Base-by-base conservation (phyloP, 2,797 vertebrate species). In the Threskiornis aethiopicus region DNA sequence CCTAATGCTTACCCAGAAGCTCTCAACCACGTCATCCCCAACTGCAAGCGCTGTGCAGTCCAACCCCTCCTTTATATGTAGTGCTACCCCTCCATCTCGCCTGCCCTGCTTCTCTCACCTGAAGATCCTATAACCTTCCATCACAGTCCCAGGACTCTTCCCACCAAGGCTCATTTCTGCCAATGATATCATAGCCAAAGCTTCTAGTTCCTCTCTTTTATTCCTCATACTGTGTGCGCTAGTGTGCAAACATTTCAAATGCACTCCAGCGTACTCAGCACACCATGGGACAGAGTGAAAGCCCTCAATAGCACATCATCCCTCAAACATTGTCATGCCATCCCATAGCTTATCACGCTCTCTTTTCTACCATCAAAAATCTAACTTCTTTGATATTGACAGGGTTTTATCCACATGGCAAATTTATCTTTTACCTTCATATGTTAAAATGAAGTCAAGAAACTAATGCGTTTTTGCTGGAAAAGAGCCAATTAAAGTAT, bases 401-500 rank as follows among this genome's bases (percentile, higher is more conserved):
- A 71, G 10, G 24, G 16, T 67, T 91, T 89, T 92, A 75, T 55
- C 54, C 26, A 58, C 22, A 51, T 12, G 39, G 4, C 7, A 89
- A 83, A 76, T 78, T 76, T 89, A 22, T 75, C 39, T 87, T 87
- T 96, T 76, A 87, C 31, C 20, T 81, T 76, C 15, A 20, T 71
- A 65, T 28, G 31, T 62, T 88, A 89, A 69, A 92, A 72, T n/a
- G 42, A 69, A 91, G 58, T 49, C 7, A 79, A 89, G 42, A 52
- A 71, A 51, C 22, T 37, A 79, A 88, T 76, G 35, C 2, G 4
- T 26, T 97, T 92, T 89, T 77, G 31, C 79, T 96, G 95, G 90
- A 90, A 87, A 96, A 89, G 51, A 90, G 55, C 82, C 84, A 94
- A 15, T 73, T 80, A 83, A 76, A 93, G 49, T 93, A 66, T 95